These are phyloP conservation scores for Toxostoma redivivum DNA, from an alignment of 2,113 vertebrate species.

Conservation along the genomic window DNA sequence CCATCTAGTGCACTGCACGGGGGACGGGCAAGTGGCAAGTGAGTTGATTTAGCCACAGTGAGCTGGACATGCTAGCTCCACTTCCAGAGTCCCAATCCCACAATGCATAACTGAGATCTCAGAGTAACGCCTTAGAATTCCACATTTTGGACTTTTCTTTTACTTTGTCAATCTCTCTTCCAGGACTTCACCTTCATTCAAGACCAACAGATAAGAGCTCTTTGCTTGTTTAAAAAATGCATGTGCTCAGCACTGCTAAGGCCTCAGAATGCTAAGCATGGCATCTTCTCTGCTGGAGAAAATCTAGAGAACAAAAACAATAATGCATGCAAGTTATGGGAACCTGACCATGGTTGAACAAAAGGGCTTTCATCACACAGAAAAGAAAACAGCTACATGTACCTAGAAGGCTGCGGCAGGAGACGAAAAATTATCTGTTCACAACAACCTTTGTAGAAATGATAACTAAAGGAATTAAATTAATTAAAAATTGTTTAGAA, in stretches of 20 bases:
- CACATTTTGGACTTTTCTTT: background rate
- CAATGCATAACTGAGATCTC: background rate
- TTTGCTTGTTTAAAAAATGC: background rate
- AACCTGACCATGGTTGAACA: background rate
- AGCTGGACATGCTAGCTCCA: background rate
- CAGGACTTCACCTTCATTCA: background rate
- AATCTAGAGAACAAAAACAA: background rate
- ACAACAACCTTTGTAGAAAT: background rate
- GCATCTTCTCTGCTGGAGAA: background rate
- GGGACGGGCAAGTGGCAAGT: background rate
- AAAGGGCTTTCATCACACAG: background rate
- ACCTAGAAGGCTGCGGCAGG: background rate
- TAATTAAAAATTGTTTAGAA: background rate
- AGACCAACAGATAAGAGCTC: background rate
- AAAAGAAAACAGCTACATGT: background rate
- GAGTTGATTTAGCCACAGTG: background rate
- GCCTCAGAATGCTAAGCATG: background rate
- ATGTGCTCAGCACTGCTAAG: background rate
- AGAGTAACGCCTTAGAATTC: background rate
- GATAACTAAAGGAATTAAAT: background rate
- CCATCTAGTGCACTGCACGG: background rate
- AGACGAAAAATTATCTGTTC: background rate
- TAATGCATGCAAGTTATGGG: accelerated
- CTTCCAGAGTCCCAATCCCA: background rate
- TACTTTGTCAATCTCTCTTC: background rate